These are phyloP conservation scores for Elaphurus davidianus DNA, from an alignment of 2,113 vertebrate genomes.

Conservation along the genomic window DNA sequence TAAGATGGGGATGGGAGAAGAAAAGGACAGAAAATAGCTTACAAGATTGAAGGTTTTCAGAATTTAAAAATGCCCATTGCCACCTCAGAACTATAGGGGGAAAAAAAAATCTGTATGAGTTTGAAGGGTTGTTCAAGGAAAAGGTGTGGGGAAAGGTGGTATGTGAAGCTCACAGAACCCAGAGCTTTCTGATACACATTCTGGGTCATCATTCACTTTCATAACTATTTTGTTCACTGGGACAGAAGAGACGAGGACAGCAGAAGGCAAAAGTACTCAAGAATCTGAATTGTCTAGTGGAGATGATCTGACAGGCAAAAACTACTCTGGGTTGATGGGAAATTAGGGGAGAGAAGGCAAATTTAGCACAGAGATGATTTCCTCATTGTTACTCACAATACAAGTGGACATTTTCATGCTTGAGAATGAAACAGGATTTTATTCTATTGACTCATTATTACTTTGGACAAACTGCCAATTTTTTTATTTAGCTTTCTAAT, in stretches of 20 bases:
- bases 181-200: neutral
- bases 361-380: neutral
- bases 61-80: neutral
- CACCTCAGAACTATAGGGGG: neutral
- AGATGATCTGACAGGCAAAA: neutral
- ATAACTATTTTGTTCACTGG: neutral
- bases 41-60: neutral
- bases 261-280: neutral
- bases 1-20: neutral
- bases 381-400: neutral
- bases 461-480: slow-evolving; percentile 38
- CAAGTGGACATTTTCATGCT: neutral
- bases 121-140: neutral
- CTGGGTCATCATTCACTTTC: neutral
- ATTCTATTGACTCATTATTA: slow-evolving; percentile 27
- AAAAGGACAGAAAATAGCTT: neutral
- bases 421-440: neutral
- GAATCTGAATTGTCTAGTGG: neutral
- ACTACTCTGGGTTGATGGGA: neutral
- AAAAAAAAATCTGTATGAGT: neutral
- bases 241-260: neutral
- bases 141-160: neutral
- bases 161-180: neutral
- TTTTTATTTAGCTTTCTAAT: slow-evolving; percentile 40
- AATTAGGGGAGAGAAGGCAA: neutral